Evolutionary conservation across 2,888 invertebrate genomes (phyloP).

Genomic region (Harpalus rufipes): DNA sequence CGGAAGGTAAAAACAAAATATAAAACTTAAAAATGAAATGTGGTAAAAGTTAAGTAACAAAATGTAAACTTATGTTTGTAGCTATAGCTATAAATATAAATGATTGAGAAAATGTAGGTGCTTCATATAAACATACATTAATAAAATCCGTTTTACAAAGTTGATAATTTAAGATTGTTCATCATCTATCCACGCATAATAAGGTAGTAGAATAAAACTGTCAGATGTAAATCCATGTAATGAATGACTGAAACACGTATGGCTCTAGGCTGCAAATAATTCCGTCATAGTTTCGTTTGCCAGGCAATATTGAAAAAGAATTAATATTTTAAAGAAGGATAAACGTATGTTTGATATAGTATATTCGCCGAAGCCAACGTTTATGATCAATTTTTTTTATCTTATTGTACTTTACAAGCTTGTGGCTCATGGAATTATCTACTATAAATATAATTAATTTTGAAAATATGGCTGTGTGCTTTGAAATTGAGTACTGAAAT

Average conservation of each 20-base stretch:
- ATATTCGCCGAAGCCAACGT: constrained; percentile 36
- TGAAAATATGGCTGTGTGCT: constrained; percentile 28
- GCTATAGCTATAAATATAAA: too few species aligned
- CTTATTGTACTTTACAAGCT: constrained; percentile 39
- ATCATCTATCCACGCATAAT: constrained; percentile 53
- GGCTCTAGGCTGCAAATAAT: constrained; percentile 51
- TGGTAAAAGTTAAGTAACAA: too few species aligned
- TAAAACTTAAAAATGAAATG: too few species aligned
- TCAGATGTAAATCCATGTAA: constrained; percentile 59
- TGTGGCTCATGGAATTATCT: constrained; percentile 40
- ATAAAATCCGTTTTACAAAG: constrained; percentile 45
- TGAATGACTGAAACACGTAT: constrained; percentile 42
- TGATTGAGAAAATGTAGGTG: too few species aligned
- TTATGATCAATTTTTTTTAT: constrained; percentile 40
- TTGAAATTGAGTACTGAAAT: constrained; percentile 15
- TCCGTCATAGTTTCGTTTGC: constrained; percentile 47
- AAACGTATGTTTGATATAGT: constrained; percentile 46
- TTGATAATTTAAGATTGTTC: constrained; percentile 61
- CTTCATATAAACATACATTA: constrained; percentile 52
- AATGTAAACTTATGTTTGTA: too few species aligned
- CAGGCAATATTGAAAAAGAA: constrained; percentile 40
- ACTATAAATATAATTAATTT: constrained; percentile 54
- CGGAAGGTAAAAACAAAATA: too few species aligned
- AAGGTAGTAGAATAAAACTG: constrained; percentile 61
- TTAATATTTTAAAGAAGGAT: constrained; percentile 47